A percentile compares a stretch with the other conserved stretches of the same genome.
phyloP scores from a whole-genome alignment of 2,888 invertebrate genomes.

The Sesia bembeciformis region DNA sequence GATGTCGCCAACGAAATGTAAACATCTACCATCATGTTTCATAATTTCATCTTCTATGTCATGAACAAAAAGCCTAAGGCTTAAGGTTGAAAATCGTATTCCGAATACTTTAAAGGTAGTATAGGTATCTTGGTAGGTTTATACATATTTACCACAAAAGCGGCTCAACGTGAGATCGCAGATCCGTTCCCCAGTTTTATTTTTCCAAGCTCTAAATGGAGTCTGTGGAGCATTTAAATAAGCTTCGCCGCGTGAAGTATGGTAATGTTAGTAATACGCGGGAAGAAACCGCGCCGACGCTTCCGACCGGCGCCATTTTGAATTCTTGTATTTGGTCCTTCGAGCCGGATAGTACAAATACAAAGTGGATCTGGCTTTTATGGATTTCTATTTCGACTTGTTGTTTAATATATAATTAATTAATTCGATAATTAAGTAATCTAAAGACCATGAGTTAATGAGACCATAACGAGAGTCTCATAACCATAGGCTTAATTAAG shows the following conservation, averaged over 20 bases:
- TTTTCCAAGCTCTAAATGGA: conserved; percentile 75
- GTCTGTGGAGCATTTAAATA: conserved; percentile 75
- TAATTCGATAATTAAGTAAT: too few relatives aligned
- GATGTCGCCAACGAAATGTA: conserved; percentile 65
- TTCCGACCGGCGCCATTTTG: conserved; percentile 55
- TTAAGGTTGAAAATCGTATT: conserved; percentile 27
- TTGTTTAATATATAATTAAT: too few relatives aligned
- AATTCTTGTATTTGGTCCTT: conserved; percentile 36
- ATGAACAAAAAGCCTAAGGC: background rate
- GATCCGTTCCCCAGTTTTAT: conserved; percentile 70
- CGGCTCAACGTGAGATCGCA: conserved; percentile 70
- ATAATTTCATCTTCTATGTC: background rate
- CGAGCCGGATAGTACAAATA: conserved; percentile 8
- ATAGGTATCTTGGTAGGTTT: conserved; percentile 39
- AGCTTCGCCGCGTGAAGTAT: conserved; percentile 71
- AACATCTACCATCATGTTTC: conserved; percentile 21
- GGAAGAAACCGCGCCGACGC: conserved; percentile 55
- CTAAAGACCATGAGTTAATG: too few relatives aligned
- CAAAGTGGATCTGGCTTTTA: too few relatives aligned
- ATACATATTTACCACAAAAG: conserved; percentile 75
- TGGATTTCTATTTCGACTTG: too few relatives aligned
- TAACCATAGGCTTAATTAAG: too few relatives aligned
- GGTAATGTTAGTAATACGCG: conserved; percentile 72
- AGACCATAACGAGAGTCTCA: too few relatives aligned
- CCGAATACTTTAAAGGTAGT: conserved; percentile 11